These are phyloP conservation scores for Speoplatyrhinus poulsoni DNA, from an alignment of 2,113 vertebrate genomes.

Conservation along the genomic window DNA sequence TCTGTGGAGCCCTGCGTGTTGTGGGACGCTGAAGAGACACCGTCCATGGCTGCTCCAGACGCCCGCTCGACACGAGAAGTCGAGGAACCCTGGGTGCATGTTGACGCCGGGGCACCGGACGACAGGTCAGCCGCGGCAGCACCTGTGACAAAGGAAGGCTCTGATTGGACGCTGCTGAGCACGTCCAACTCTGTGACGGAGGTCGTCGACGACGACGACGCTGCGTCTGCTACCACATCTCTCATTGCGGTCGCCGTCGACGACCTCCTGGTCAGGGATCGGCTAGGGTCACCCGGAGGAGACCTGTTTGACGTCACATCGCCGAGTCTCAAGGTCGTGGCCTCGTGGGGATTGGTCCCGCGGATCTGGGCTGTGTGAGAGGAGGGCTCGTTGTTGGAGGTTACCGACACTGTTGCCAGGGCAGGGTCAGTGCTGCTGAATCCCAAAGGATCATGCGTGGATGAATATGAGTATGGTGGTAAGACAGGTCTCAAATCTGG, in stretches of 20 bases:
- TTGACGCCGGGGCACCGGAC: neutral
- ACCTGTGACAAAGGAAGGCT: neutral
- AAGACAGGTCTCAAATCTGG: slow-evolving; percentile 44
- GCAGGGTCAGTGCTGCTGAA: neutral
- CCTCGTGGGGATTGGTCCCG: neutral
- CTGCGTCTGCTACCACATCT: neutral
- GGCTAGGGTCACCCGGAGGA: neutral
- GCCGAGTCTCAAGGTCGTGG: slow-evolving; percentile 1
- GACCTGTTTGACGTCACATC: neutral
- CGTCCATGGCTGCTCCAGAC: neutral
- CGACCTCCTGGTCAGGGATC: slow-evolving; percentile 39
- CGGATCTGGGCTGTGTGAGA: neutral
- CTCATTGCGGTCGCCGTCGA: neutral
- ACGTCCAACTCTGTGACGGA: slow-evolving; percentile 3
- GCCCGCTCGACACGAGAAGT: neutral
- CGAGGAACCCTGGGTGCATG: neutral
- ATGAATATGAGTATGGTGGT: slow-evolving; percentile 10
- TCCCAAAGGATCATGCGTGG: slow-evolving; percentile 17
- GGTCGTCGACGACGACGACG: neutral
- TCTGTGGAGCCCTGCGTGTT: neutral
- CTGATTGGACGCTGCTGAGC: neutral
- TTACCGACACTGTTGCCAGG: neutral
- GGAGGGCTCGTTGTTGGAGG: neutral
- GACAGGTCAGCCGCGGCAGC: neutral
- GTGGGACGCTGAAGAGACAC: neutral